Evolutionary conservation across 2,113 vertebrate genomes (phyloP).

Genomic region (Bucco capensis): DNA sequence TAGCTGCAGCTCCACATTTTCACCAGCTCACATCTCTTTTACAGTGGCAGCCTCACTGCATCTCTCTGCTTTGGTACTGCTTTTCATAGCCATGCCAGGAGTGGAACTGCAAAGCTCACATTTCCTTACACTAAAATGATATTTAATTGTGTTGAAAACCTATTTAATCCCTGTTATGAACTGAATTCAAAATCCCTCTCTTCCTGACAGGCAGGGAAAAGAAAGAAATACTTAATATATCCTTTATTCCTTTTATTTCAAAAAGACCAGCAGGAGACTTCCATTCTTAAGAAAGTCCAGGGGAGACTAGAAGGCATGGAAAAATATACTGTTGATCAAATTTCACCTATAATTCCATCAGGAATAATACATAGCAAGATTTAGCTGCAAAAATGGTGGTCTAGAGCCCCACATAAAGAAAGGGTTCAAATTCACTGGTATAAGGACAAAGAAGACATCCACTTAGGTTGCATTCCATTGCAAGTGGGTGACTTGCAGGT

Average conservation of each 20-base stretch:
- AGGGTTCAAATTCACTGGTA: background rate
- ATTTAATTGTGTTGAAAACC: background rate
- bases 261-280: background rate
- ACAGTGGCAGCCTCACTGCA: fast-evolving
- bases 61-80: background rate
- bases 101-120: background rate
- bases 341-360: background rate
- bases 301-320: background rate
- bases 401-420: background rate
- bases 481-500: background rate
- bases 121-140: background rate
- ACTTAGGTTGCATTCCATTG: background rate
- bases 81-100: background rate
- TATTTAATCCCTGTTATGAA: background rate
- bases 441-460: background rate
- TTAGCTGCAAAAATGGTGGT: background rate
- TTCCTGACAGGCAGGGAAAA: background rate
- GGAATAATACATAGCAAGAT: background rate
- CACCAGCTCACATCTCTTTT: background rate
- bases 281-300: background rate
- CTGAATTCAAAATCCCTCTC: background rate
- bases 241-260: background rate
- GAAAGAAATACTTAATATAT: background rate
- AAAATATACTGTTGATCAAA: background rate
- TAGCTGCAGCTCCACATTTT: background rate